Percentiles rank a stretch among this genome's conserved stretches.
Conservation (phyloP, 2,888 invertebrate species). For the Trichogramma dendrolimi region DNA sequence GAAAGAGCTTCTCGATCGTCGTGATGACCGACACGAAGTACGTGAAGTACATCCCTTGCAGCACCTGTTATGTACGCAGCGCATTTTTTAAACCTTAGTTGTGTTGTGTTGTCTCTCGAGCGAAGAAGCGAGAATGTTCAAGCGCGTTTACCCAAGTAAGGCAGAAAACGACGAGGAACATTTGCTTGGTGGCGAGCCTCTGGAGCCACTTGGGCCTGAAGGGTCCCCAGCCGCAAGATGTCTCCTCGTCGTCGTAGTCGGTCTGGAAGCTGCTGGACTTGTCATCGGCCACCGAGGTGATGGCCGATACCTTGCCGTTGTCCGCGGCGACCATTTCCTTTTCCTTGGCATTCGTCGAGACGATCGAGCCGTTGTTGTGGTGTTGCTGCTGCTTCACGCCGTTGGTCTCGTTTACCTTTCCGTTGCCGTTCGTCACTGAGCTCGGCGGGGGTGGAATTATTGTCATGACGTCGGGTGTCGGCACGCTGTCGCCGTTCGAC, state of each 20-base stretch:
- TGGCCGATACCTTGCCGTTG: slow-evolving; percentile 37
- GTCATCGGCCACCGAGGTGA: slow-evolving; percentile 38
- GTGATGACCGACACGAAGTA: slow-evolving; percentile 92
- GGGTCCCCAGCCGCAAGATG: slow-evolving; percentile 76
- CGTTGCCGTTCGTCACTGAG: slow-evolving; percentile 23
- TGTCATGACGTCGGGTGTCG: slow-evolving; percentile 35
- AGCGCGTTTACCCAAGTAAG: slow-evolving; percentile 69
- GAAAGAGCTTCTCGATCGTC: slow-evolving; percentile 87
- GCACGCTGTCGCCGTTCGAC: slow-evolving; percentile 42
- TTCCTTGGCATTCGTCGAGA: slow-evolving; percentile 39
- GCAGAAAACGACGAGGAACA: slow-evolving; percentile 83
- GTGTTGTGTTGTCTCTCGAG: background rate
- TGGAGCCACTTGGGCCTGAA: slow-evolving; percentile 73
- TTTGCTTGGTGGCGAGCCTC: slow-evolving; percentile 78
- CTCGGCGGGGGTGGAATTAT: slow-evolving; percentile 39
- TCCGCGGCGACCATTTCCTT: slow-evolving; percentile 40
- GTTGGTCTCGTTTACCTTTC: slow-evolving; percentile 44
- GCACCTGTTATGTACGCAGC: slow-evolving; percentile 38
- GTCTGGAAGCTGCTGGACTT: slow-evolving; percentile 42
- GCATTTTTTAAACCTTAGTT: background rate
- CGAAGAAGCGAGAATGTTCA: background rate
- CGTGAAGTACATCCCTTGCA: slow-evolving; percentile 84
- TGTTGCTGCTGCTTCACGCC: slow-evolving; percentile 34
- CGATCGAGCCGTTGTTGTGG: slow-evolving; percentile 46
- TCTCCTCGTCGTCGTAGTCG: slow-evolving; percentile 50